These are phyloP conservation scores for Ia io DNA, from an alignment of 2,113 vertebrate genomes.

Conservation along the genomic window DNA sequence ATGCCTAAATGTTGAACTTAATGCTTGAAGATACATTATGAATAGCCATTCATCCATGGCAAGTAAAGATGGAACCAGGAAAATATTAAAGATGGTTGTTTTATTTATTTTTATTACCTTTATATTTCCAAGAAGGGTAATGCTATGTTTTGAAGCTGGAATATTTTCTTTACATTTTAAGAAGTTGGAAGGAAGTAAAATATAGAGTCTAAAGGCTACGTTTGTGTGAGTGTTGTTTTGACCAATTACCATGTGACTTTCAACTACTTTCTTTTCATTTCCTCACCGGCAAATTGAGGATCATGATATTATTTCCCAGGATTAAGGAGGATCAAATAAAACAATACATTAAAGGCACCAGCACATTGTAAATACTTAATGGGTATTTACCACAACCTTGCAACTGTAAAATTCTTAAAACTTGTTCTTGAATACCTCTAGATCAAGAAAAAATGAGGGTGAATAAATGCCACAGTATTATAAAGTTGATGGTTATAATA, in stretches of 20 bases:
- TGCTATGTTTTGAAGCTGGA: background rate
- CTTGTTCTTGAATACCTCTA: background rate
- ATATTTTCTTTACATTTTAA: background rate
- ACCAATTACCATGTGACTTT: background rate
- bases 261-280: background rate
- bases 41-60: background rate
- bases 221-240: background rate
- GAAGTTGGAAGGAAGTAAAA: conserved; percentile 9
- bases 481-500: background rate
- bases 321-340: background rate
- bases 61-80: background rate
- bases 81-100: background rate
- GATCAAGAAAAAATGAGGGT: background rate
- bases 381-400: background rate
- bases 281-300: background rate
- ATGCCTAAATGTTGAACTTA: background rate
- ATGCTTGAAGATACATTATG: background rate
- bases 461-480: background rate
- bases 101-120: background rate
- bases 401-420: background rate
- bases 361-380: background rate
- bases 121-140: background rate
- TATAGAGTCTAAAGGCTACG: background rate
- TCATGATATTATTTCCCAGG: background rate
- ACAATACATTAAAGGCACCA: background rate